Evolutionary conservation across 2,888 invertebrate genomes (phyloP).

Genomic region (Drosophila mayaguana): DNA sequence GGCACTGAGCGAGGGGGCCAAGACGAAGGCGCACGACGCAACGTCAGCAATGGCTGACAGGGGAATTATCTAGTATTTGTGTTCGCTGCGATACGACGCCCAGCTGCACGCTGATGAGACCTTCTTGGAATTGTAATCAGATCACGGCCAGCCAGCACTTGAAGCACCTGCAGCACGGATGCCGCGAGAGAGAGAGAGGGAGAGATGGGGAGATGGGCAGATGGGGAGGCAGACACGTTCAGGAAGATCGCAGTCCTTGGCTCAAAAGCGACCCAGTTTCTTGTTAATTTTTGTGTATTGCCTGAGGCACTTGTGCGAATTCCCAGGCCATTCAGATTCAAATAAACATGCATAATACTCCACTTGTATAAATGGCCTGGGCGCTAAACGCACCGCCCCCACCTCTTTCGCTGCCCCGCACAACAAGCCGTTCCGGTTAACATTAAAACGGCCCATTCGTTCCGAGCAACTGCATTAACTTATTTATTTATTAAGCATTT

Average conservation of each 20-base stretch:
- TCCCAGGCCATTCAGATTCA: conserved; percentile 25
- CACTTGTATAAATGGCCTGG: conserved; percentile 17
- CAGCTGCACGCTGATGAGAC: conserved; percentile 46
- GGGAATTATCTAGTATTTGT: conserved; percentile 29
- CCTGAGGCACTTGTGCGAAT: conserved; percentile 15
- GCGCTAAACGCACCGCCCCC: neutral
- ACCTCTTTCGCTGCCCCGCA: neutral
- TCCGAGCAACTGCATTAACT: conserved; percentile 33
- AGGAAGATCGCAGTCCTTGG: conserved; percentile 14
- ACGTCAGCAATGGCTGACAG: conserved; percentile 23
- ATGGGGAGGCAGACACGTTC: neutral
- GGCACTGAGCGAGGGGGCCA: neutral
- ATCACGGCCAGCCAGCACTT: conserved; percentile 62
- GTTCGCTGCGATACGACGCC: conserved; percentile 13
- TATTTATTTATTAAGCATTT: conserved; percentile 53
- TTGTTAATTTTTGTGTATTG: no score
- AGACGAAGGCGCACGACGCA: neutral
- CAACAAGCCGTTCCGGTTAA: neutral
- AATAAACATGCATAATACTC: conserved; percentile 26
- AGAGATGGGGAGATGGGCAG: no score
- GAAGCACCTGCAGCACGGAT: conserved; percentile 11
- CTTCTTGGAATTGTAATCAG: conserved; percentile 70
- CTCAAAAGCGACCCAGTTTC: conserved; percentile 10
- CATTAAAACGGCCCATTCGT: conserved; percentile 2
- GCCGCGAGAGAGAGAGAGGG: neutral